A percentile compares a stretch with the other conserved stretches of the same genome.
These are phyloP conservation scores for Heliangelus exortis DNA, from an alignment of 2,797 vertebrate genomes.

Conservation along the genomic window DNA sequence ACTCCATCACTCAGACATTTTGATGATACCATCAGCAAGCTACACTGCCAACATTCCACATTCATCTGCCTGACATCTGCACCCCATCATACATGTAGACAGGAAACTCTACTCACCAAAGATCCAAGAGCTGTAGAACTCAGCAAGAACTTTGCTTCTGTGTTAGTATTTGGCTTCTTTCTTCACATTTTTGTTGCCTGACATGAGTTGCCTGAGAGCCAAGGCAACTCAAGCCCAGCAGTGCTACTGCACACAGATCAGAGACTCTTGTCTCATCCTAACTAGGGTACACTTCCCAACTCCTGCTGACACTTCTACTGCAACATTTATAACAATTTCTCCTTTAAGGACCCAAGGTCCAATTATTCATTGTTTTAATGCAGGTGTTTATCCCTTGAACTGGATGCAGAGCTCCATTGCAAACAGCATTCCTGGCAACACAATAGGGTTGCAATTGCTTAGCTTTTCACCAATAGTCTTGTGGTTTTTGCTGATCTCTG, in stretches of 20 bases:
- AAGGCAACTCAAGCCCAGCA: neutral
- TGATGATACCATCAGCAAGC: neutral
- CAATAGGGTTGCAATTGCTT: neutral
- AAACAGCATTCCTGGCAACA: neutral
- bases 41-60: neutral
- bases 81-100: neutral
- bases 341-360: neutral
- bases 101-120: neutral
- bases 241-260: neutral
- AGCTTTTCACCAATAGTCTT: neutral
- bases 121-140: neutral
- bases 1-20: neutral
- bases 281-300: neutral
- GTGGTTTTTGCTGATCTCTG: neutral
- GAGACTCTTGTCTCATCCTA: neutral
- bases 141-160: neutral
- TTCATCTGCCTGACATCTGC: neutral
- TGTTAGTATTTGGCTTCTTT: neutral
- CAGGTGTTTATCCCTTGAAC: neutral
- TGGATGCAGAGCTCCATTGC: fast-evolving
- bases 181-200: neutral
- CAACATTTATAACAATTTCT: neutral
- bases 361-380: neutral
- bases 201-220: fast-evolving
- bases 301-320: neutral